Base-by-base conservation (phyloP, 2,888 invertebrate species). In the Cheiracanthium punctorium region DNA sequence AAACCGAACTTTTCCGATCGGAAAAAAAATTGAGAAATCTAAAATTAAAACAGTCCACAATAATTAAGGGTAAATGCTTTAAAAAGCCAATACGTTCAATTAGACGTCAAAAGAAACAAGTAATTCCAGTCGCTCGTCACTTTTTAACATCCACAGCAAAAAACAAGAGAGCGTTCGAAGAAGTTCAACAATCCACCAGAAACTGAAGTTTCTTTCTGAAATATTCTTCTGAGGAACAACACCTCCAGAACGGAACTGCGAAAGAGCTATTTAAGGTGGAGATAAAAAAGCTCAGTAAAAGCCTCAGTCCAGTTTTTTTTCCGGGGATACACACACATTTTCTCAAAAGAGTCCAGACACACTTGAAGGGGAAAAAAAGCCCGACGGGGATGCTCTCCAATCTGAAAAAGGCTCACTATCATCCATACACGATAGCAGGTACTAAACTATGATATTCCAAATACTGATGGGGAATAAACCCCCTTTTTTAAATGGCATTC, bases 261-360 rank as follows among this genome's bases (percentile, higher is more conserved):
- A 28, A 8, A 20, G 77, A 30, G 67, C 84, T 84, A 79, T 84
- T 79, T 84, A 77, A 79, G 79, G 84, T 73, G 67, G 71, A 79
- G 79, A 84, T 79, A 84, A 79, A 84, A 84, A 67, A n/a, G 33
- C 58, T 28, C 20, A 5, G 5, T 33, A 14, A n/a, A 43, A 24
- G 43, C 74, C 52, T 28, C 8, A 69, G 75, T 75, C 69, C 69
- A 69, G 73, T 67, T 72, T 41, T 48, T 30, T 37, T 79, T 73
- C 67, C 29, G 30, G 37, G 33, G 69, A 79, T 72, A 69, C 72
- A 82, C 72, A 82, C 32, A 37, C 77, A 48, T 72, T 75, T 37
- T 67, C 72, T 79, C 84, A 84, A 37, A 71, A 69, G 58, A 69
- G 72, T 77, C 76, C 69, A 79, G 79, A 84, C 52, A 67, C 84